A percentile compares a stretch with the other conserved stretches of the same genome.
phyloP scores from a whole-genome alignment of 64 coral and sea anemone species.

The Cladopsammia gracilis region DNA sequence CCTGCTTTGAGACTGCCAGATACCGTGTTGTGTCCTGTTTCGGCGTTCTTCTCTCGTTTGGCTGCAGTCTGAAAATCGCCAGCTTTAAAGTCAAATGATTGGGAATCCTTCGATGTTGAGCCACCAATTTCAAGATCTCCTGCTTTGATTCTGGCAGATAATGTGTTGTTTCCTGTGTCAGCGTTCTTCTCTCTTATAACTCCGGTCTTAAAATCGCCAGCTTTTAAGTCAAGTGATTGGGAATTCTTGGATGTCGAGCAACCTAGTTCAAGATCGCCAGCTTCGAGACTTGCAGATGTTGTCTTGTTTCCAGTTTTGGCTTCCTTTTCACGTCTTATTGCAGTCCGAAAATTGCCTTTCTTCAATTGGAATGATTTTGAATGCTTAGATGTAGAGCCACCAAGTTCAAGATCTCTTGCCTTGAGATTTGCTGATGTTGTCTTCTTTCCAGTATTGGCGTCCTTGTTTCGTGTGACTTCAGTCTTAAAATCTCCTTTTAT shows the following conservation, averaged over 20 bases:
- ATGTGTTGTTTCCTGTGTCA: background rate
- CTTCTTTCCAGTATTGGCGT: background rate
- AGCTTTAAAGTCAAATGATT: background rate
- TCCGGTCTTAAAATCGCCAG: constrained; percentile 44
- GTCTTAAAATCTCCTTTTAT: background rate
- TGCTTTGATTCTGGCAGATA: background rate
- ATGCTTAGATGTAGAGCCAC: background rate
- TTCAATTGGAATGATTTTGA: constrained; percentile 1
- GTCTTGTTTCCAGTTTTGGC: constrained; percentile 3
- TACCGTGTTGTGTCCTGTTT: background rate
- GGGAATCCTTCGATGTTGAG: background rate
- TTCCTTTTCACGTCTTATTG: background rate
- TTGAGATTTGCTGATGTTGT: background rate
- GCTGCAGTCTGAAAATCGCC: constrained; percentile 37
- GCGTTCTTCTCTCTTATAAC: constrained; percentile 21
- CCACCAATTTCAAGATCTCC: background rate
- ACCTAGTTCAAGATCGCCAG: background rate
- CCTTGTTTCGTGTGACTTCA: background rate
- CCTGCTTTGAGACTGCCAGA: background rate
- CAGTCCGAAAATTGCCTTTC: constrained; percentile 6
- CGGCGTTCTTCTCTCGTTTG: constrained; percentile 1
- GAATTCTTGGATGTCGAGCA: background rate
- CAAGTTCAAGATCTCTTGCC: background rate
- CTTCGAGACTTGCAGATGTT: background rate
- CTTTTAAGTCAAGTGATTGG: constrained; percentile 14